Percentiles rank a stretch among this genome's conserved stretches.
These are phyloP conservation scores for Drosophila dunni DNA, from an alignment of 1,140 invertebrate genomes.

Conservation along the genomic window DNA sequence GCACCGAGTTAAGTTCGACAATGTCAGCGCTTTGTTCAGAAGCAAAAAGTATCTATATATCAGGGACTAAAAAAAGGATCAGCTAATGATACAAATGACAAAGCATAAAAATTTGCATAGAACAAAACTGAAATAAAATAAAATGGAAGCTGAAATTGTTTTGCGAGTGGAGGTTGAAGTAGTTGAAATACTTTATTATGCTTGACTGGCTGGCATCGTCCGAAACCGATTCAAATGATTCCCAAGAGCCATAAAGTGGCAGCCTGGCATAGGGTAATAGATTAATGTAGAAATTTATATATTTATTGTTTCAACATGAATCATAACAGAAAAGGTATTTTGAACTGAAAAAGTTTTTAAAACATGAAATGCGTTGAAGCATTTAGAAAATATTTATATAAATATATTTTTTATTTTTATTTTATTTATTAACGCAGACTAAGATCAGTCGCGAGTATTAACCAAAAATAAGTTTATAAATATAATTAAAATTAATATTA, in stretches of 20 bases:
- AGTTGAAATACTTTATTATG: slow-evolving; percentile 27
- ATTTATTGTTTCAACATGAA: neutral
- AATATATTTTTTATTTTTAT: too few relatives aligned
- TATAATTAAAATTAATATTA: too few relatives aligned
- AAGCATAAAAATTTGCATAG: slow-evolving; percentile 54
- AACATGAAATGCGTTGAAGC: too few relatives aligned
- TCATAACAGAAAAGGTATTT: too few relatives aligned
- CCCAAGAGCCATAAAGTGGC: slow-evolving; percentile 13
- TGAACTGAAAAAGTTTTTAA: too few relatives aligned
- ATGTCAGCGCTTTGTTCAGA: slow-evolving; percentile 33
- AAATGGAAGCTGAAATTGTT: slow-evolving; percentile 37
- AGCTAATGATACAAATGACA: slow-evolving; percentile 59
- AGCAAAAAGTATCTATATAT: slow-evolving; percentile 1
- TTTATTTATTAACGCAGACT: too few relatives aligned
- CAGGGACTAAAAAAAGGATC: slow-evolving; percentile 32
- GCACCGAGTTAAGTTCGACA: slow-evolving; percentile 23
- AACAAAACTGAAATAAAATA: slow-evolving; percentile 21
- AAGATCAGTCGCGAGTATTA: too few relatives aligned
- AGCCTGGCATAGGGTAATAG: slow-evolving; percentile 6
- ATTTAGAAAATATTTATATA: too few relatives aligned
- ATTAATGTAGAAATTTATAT: slow-evolving; percentile 13
- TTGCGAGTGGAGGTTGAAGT: slow-evolving; percentile 5
- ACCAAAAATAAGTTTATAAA: too few relatives aligned
- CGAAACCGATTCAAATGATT: slow-evolving; percentile 10
- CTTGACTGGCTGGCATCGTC: slow-evolving; percentile 15